Percentiles rank a stretch among this genome's conserved stretches.
Conservation (phyloP, 2,888 invertebrate genomes). For the Nemotelus pantherinus region DNA sequence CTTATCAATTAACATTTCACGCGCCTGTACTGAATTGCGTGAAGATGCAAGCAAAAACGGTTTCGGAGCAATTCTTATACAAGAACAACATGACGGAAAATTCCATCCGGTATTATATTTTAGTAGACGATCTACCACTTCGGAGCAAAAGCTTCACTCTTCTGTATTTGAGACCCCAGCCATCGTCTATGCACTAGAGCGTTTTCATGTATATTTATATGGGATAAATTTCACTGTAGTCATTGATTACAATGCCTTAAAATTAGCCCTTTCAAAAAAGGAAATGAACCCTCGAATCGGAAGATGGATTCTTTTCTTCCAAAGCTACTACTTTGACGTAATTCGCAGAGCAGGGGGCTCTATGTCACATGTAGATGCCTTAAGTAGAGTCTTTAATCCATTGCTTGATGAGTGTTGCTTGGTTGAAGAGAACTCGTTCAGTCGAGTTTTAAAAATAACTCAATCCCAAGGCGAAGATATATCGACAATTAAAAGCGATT, state of each 20-base stretch:
- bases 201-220: constrained; percentile 54
- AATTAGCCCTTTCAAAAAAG: constrained; percentile 54
- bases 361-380: not conserved
- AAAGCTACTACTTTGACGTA: not conserved
- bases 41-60: constrained; percentile 55
- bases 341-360: too few species aligned
- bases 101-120: too few species aligned
- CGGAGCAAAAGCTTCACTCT: constrained; percentile 55
- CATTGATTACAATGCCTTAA: constrained; percentile 55
- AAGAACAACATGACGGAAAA: constrained; percentile 51
- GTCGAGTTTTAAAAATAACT: not conserved
- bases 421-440: constrained; percentile 12
- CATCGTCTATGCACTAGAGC: constrained; percentile 53
- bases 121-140: too few species aligned
- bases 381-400: not conserved
- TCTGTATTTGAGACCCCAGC: constrained; percentile 56
- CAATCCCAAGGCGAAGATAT: constrained; percentile 9
- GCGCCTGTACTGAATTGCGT: constrained; percentile 55
- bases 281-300: constrained; percentile 55
- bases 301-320: not conserved
- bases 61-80: constrained; percentile 55
- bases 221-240: constrained; percentile 54
- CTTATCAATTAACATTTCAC: constrained; percentile 54
- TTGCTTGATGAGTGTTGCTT: too few species aligned
- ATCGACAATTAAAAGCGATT: not conserved